Conservation (phyloP, 2,888 invertebrate genomes). For the Calameuta filiformis region DNA sequence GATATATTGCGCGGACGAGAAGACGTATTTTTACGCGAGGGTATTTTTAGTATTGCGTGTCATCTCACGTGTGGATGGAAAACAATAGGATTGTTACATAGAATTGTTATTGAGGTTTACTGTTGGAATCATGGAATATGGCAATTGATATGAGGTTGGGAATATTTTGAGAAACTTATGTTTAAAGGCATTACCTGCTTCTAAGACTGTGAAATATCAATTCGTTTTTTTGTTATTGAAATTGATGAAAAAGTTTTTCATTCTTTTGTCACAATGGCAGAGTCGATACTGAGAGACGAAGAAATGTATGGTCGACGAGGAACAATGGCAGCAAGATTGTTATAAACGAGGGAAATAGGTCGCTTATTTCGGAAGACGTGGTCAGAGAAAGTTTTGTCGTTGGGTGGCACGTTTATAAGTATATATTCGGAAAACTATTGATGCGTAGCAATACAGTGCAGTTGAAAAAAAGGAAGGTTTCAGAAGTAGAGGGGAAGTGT, state of each 20-base stretch:
- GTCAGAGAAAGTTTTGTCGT: not conserved
- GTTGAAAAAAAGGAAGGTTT: conserved; percentile 28
- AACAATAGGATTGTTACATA: not conserved
- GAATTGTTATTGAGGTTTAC: not conserved
- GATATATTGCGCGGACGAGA: not conserved
- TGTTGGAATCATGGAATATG: not conserved
- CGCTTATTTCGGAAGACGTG: not conserved
- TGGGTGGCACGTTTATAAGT: not conserved
- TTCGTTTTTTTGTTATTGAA: too few relatives aligned
- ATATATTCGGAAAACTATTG: conserved; percentile 21
- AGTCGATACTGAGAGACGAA: not conserved
- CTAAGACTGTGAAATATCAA: not conserved
- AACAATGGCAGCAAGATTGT: not conserved
- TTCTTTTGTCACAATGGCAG: not conserved
- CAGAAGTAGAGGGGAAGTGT: conserved; percentile 31
- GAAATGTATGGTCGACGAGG: not conserved
- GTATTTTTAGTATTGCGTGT: not conserved
- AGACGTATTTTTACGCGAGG: not conserved
- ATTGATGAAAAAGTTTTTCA: not conserved
- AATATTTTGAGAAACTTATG: not conserved
- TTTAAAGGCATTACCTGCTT: not conserved
- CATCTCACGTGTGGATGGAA: not conserved
- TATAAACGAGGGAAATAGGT: not conserved
- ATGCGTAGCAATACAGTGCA: conserved; percentile 25
- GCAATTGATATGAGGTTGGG: not conserved